phyloP scores from a whole-genome alignment of 1,140 invertebrate genomes.

The Phocides pigmalion region DNA sequence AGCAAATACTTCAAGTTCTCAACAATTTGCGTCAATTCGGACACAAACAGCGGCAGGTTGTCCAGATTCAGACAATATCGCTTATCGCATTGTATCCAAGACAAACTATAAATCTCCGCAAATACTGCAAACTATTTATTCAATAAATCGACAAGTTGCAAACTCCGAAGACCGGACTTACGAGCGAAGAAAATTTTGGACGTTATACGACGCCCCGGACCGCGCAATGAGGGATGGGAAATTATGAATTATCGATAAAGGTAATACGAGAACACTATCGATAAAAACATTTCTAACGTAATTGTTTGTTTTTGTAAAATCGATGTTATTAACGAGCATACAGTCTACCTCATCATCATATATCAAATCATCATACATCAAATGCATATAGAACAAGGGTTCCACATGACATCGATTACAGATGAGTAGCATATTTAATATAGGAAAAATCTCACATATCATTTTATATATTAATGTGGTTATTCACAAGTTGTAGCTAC shows the following conservation, averaged over 20 bases:
- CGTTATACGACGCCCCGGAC: constrained; percentile 52
- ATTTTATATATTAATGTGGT: too few relatives aligned
- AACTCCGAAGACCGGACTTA: constrained; percentile 78
- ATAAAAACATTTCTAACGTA: too few relatives aligned
- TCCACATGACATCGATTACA: too few relatives aligned
- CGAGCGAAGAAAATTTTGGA: constrained; percentile 75
- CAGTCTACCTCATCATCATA: too few relatives aligned
- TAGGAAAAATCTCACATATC: too few relatives aligned
- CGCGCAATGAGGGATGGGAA: constrained; percentile 22
- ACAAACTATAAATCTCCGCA: constrained; percentile 76
- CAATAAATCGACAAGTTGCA: constrained; percentile 75
- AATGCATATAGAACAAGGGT: too few relatives aligned
- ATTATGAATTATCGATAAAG: constrained; percentile 29
- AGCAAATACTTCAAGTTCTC: constrained; percentile 32
- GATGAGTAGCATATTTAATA: too few relatives aligned
- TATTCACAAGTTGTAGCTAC: too few relatives aligned
- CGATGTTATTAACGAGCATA: too few relatives aligned
- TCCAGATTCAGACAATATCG: constrained; percentile 49
- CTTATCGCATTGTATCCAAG: constrained; percentile 68
- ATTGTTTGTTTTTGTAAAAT: too few relatives aligned
- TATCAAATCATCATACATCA: too few relatives aligned
- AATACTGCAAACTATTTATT: constrained; percentile 64
- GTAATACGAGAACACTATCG: neutral
- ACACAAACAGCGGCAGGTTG: constrained; percentile 23
- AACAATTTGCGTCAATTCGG: constrained; percentile 48